These are phyloP conservation scores for Microtus montanus DNA, from an alignment of 2,113 vertebrate species.

Conservation along the genomic window DNA sequence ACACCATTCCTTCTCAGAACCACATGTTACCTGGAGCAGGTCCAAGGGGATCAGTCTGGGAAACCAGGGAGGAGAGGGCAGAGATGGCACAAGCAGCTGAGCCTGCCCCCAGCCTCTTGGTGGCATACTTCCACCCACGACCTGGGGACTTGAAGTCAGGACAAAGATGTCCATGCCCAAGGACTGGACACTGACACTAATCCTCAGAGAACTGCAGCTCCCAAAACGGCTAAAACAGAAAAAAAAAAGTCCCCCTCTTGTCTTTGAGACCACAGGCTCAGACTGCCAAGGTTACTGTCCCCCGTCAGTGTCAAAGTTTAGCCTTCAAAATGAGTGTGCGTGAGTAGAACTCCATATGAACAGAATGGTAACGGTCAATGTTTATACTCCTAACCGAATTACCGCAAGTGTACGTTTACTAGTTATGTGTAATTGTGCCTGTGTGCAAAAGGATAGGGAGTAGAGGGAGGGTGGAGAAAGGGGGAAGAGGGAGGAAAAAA, in stretches of 20 bases:
- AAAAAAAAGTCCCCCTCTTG: not conserved
- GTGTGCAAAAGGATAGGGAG: accelerated
- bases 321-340: not conserved
- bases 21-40: not conserved
- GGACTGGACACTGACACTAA: not conserved
- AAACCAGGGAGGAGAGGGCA: not conserved
- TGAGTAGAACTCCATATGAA: not conserved
- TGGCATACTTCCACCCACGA: not conserved
- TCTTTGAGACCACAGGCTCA: not conserved
- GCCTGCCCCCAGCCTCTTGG: not conserved
- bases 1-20: not conserved
- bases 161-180: not conserved
- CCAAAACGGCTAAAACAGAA: not conserved
- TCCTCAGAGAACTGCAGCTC: not conserved
- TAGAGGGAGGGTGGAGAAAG: not conserved
- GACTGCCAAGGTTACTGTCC: not conserved
- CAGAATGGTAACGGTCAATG: no score
- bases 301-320: not conserved
- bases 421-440: not conserved
- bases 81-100: no score
- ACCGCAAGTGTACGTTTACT: not conserved
- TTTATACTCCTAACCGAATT: not conserved
- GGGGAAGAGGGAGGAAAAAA: not conserved
- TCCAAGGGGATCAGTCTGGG: no score
- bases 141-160: not conserved